These are phyloP conservation scores for Platanista minor DNA, from an alignment of 2,113 vertebrate species.

Conservation along the genomic window DNA sequence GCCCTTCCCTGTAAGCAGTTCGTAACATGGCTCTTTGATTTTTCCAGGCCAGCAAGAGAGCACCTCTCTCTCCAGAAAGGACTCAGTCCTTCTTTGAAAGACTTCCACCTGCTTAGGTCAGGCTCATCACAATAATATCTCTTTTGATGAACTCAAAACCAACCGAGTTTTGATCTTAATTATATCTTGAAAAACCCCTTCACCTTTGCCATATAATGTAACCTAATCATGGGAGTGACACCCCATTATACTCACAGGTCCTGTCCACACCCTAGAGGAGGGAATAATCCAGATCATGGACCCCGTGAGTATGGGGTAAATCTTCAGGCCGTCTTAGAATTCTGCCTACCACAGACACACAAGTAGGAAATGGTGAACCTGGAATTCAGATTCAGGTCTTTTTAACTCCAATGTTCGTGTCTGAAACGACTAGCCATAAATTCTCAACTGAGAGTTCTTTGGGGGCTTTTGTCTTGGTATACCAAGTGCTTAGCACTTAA, in stretches of 20 bases:
- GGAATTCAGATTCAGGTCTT: neutral
- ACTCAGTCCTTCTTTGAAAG: neutral
- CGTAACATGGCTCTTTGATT: neutral
- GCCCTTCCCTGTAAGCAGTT: neutral
- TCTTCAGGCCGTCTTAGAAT: neutral
- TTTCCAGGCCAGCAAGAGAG: neutral
- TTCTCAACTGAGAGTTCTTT: neutral
- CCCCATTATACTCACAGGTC: neutral
- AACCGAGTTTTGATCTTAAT: neutral
- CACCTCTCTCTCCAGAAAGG: neutral
- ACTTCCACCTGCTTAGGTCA: neutral
- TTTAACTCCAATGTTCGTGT: neutral
- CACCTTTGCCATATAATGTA: neutral
- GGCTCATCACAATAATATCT: neutral
- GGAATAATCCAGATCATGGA: neutral
- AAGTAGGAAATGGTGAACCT: neutral
- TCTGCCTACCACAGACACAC: neutral
- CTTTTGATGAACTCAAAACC: neutral
- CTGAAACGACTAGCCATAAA: neutral
- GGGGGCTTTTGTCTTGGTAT: neutral
- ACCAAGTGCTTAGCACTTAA: neutral
- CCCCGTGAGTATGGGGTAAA: fast-evolving
- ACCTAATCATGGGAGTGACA: neutral
- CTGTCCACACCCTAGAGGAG: neutral
- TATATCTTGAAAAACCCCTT: neutral